Percentiles rank a stretch among this genome's conserved stretches.
Evolutionary conservation across 2,797 vertebrate genomes (phyloP).

Genomic region (Enteromius trimaculatus): DNA sequence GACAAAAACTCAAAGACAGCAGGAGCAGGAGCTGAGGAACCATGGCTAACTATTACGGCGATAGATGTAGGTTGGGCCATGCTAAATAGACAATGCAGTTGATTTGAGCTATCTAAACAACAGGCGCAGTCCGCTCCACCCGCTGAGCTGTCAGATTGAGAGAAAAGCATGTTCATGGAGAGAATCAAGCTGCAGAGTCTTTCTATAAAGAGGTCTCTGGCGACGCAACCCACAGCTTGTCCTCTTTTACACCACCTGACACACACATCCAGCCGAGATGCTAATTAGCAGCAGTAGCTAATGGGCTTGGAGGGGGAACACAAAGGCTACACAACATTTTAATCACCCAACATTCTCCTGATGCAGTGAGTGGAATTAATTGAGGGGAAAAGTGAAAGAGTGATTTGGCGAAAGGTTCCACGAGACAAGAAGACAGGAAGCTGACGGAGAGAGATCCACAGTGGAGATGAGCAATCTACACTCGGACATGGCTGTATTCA

Average conservation of each 20-base stretch:
- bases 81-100: constrained; percentile 4
- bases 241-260: constrained; percentile 63
- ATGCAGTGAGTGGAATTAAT: constrained; percentile 57
- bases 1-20: constrained; percentile 30
- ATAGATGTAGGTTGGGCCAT: constrained; percentile 32
- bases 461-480: constrained; percentile 36
- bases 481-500: constrained; percentile 27
- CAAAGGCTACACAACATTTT: constrained; percentile 61
- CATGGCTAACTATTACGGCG: constrained; percentile 11
- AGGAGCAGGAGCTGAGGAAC: constrained; percentile 7
- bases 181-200: constrained; percentile 29
- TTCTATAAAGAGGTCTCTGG: constrained; percentile 46
- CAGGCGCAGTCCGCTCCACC: constrained; percentile 30
- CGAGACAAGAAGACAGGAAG: not conserved
- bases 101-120: constrained; percentile 49
- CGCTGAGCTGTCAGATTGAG: constrained; percentile 27
- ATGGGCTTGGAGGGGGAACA: constrained; percentile 53
- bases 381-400: constrained; percentile 35
- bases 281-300: constrained; percentile 63
- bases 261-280: constrained; percentile 48
- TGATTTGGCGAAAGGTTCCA: constrained; percentile 14
- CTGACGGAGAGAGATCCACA: not conserved
- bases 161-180: constrained; percentile 37
- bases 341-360: constrained; percentile 61
- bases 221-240: constrained; percentile 52